Conservation (phyloP, 2,797 vertebrate genomes). For the Phalanger gymnotis region DNA sequence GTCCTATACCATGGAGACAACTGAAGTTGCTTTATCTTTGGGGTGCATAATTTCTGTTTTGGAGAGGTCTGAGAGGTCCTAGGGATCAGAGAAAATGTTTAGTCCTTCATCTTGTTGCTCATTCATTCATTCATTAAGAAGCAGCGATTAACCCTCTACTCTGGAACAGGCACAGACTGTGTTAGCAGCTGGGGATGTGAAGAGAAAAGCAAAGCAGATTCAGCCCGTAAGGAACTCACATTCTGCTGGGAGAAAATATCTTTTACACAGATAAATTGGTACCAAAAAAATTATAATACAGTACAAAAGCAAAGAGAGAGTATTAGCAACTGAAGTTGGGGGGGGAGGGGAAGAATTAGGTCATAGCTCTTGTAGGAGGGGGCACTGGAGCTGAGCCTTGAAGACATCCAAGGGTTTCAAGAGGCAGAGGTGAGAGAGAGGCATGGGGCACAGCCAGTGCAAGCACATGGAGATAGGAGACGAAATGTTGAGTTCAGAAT, state of each 20-base stretch:
- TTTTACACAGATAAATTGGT: not conserved
- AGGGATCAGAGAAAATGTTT: not conserved
- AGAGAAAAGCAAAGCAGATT: not conserved
- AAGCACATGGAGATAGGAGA: not conserved
- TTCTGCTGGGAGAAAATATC: not conserved
- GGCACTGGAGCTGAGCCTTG: not conserved
- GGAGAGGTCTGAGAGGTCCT: not conserved
- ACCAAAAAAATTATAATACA: too few species aligned
- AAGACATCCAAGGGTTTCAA: not conserved
- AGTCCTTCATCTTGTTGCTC: not conserved
- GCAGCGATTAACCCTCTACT: not conserved
- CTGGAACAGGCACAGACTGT: not conserved
- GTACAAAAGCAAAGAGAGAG: not conserved
- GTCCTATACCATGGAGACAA: not conserved
- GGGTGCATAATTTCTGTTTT: not conserved
- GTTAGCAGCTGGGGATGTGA: not conserved
- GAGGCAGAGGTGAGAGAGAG: not conserved
- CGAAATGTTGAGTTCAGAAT: not conserved
- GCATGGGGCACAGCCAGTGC: not conserved
- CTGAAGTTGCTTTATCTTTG: not conserved
- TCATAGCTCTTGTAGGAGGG: not conserved
- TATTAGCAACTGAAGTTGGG: not conserved
- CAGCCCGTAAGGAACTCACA: not conserved
- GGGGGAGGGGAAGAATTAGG: not conserved
- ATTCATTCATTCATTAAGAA: not conserved